Base-by-base conservation (phyloP, 2,888 invertebrate species). In the Drosophila phalerata region DNA sequence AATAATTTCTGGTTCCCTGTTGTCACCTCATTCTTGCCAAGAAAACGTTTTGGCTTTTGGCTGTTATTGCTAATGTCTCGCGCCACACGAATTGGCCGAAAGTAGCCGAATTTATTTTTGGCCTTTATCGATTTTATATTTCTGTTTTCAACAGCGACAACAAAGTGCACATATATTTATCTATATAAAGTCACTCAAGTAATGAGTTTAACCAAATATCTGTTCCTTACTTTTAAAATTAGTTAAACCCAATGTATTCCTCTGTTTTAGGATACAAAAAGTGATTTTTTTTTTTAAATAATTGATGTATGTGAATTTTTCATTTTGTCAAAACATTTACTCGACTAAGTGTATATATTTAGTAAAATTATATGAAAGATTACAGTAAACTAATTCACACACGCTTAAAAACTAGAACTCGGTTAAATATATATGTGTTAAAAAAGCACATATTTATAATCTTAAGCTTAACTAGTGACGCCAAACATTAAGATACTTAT, bases 41-140 rank as follows among this genome's bases (percentile, higher is more conserved):
- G 25, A 57, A 30, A 25, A 25, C 34, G 15, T 42, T 61, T 60
- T 38, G 43, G 43, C 55, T 43, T 38, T 38, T n/a, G n/a, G 15
- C 28, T n/a, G 32, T 22, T 51, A 13, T 43, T 43, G 22, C 43
- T 8, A 43, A 43, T 40, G 13, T 47, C 25, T 47, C 56, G 34
- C 45, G 52, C 45, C 60, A 10, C 15, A 22, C 22, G 34, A 40
- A 62, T 47, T 49, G 49, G 58, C 45, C 62, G 15, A 43, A 73
- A 74, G 57, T 60, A 68, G 55, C 62, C 47, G 63, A 48, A 68
- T 64, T 78, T 83, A 79, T 72, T 76, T 81, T 65, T 80, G 66
- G 75, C 79, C 58, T 45, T 65, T 70, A 77, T 81, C 88, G 86
- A 65, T 85, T 85, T 57, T 51, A 40, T 49, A 15, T 43, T 61